Base-by-base conservation (phyloP, 2,888 invertebrate species). In the Formica aserva region DNA sequence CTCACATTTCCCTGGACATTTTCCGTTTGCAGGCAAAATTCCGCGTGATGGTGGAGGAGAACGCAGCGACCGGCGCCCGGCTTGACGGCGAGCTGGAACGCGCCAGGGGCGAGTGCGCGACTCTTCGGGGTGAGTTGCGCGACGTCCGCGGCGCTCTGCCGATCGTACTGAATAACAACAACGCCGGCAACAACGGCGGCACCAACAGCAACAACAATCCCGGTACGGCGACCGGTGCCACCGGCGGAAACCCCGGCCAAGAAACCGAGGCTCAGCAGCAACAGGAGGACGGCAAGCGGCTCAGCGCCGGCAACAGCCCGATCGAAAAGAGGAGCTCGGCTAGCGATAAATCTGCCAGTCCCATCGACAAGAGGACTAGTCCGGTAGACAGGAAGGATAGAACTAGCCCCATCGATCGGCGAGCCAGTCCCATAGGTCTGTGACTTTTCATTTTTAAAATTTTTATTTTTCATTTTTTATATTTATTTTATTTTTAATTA, bases 31-130 rank as follows among this genome's bases (percentile, higher is more conserved):
- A 97, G 97, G 96, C 96, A 95, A 97, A 97, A 96, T 97, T 97
- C 95, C 96, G 97, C 95, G 97, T 97, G 95, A 98, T 98, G 98
- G 98, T 98, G 94, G 98, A 98, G 95, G 98, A 98, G 96, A 98
- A 98, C 96, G 95, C 95, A 92, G 95, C 95, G 86, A 95, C 95
- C 86, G 94, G 95, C 84, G 94, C 94, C 90, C 95, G 96, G 91
- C 95, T 96, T 83, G 96, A 96, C 94, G 95, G 95, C 85, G 96
- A 97, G 94, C 96, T 97, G 91, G 96, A 96, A 90, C 95, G 96
- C 81, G 95, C 96, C 72, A 96, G 96, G 89, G 96, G 96, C 88
- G 97, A 97, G 92, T 96, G 96, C 91, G 95, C 95, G 74, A 95
- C 95, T 66, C 93, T 96, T 86, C 94, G 96, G 71, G 95, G 95